Percentiles rank a stretch among this genome's conserved stretches.
These are phyloP conservation scores for Drosophila lacicola DNA, from an alignment of 2,888 invertebrate genomes.

Conservation along the genomic window DNA sequence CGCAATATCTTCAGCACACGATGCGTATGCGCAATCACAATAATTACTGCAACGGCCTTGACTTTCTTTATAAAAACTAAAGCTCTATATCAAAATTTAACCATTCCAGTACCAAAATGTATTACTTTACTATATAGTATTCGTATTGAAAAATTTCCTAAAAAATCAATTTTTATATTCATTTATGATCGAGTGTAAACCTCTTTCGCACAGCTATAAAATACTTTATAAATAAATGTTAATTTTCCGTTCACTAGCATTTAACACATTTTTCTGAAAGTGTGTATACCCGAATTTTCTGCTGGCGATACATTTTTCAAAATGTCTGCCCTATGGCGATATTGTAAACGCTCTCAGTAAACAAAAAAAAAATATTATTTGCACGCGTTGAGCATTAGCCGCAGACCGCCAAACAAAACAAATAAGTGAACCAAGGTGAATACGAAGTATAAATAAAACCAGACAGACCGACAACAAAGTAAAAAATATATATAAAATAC, in stretches of 20 bases:
- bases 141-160: not conserved
- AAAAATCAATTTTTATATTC: not conserved
- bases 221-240: not conserved
- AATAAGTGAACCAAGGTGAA: conserved; percentile 29
- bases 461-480: not conserved
- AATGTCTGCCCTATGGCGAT: not conserved
- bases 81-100: not conserved
- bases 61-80: conserved; percentile 3
- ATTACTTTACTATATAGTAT: not conserved
- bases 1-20: conserved; percentile 26
- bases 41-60: conserved; percentile 28
- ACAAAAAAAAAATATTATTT: conserved; percentile 14
- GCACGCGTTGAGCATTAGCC: conserved; percentile 18
- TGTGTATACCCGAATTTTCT: not conserved
- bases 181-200: not conserved
- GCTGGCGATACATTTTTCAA: not conserved
- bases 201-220: conserved; percentile 5
- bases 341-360: conserved; percentile 21
- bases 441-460: conserved; percentile 28
- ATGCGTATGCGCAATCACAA: conserved; percentile 40
- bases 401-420: conserved; percentile 22
- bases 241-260: conserved; percentile 6
- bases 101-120: too few relatives aligned
- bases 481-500: not conserved
- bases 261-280: not conserved